A percentile compares a stretch with the other conserved stretches of the same genome.
These are phyloP conservation scores for Goniozus legneri DNA, from an alignment of 1,140 invertebrate genomes.

Conservation along the genomic window DNA sequence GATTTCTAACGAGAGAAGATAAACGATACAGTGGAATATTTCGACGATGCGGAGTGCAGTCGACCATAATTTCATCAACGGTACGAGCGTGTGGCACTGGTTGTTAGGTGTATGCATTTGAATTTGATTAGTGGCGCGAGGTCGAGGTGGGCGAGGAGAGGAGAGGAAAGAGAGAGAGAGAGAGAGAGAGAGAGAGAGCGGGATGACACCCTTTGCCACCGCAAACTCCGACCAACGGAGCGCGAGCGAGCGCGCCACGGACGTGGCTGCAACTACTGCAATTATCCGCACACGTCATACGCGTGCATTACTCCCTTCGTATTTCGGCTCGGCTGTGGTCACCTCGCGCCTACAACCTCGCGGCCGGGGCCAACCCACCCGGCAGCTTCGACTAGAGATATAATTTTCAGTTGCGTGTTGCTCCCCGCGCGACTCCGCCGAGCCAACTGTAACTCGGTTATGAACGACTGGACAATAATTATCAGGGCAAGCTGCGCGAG, in stretches of 20 bases:
- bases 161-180: constrained; percentile 11
- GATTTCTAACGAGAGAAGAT: no score
- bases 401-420: constrained; percentile 15
- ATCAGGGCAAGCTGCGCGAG: no score
- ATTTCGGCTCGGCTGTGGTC: constrained; percentile 29
- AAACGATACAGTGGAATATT: neutral
- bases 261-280: constrained; percentile 46
- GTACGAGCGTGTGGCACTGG: constrained; percentile 34
- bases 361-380: constrained; percentile 5
- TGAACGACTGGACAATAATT: no score
- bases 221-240: constrained; percentile 37
- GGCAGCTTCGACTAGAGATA: constrained; percentile 17
- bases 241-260: constrained; percentile 25
- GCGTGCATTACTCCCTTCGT: constrained; percentile 30
- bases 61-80: constrained; percentile 50
- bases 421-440: no score
- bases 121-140: constrained; percentile 47
- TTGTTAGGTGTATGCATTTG: constrained; percentile 46
- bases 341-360: constrained; percentile 23
- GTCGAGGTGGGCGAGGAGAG: constrained; percentile 19
- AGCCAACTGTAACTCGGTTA: no score
- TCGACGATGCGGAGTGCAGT: constrained; percentile 37
- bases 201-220: constrained; percentile 49
- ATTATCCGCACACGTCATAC: constrained; percentile 50
- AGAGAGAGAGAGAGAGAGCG: constrained; percentile 14